These are phyloP conservation scores for Megaceryle alcyon DNA, from an alignment of 2,797 vertebrate species.

Conservation along the genomic window DNA sequence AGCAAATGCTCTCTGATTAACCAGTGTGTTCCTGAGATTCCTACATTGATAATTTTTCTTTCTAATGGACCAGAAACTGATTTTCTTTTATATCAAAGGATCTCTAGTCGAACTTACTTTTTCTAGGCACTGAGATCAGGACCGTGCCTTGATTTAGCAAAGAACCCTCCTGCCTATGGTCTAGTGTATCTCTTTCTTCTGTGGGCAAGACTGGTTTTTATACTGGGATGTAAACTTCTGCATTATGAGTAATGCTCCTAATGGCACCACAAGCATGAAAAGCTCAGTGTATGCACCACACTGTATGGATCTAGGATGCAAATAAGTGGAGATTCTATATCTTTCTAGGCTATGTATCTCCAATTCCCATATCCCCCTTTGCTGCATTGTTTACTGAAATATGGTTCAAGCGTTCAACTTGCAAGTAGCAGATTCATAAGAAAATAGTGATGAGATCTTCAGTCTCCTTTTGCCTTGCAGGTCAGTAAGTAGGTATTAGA, in stretches of 20 bases:
- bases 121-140: not conserved
- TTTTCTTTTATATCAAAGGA: not conserved
- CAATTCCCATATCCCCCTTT: not conserved
- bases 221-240: not conserved
- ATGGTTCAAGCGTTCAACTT: not conserved
- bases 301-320: not conserved
- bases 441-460: not conserved
- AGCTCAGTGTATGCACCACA: not conserved
- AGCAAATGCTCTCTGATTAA: not conserved
- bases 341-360: not conserved
- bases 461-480: not conserved
- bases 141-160: not conserved
- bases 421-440: not conserved
- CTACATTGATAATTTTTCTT: not conserved
- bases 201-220: not conserved
- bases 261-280: not conserved
- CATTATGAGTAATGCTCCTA: not conserved
- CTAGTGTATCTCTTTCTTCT: not conserved
- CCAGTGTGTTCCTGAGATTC: not conserved
- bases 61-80: not conserved
- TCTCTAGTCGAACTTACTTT: not conserved
- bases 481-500: not conserved
- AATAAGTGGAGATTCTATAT: not conserved
- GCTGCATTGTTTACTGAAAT: not conserved
- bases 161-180: not conserved